Conservation (phyloP, 2,888 invertebrate species). For the Blastobasis lacticolella region DNA sequence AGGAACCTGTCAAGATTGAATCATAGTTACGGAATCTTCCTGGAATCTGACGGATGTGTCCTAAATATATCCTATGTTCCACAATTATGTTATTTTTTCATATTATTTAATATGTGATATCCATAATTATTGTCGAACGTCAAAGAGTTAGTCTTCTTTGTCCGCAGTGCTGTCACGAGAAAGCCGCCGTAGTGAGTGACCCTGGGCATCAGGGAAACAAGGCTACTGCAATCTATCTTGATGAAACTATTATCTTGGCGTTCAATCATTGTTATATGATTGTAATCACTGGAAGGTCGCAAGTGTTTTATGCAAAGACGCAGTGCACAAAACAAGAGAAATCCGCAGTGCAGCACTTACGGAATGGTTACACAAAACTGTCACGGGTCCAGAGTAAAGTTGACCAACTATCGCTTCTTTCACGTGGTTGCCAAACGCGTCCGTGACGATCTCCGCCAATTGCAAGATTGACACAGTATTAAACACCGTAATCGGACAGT, state of each 20-base stretch:
- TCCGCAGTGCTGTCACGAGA: too few relatives aligned
- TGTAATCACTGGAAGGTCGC: neutral
- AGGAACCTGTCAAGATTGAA: too few relatives aligned
- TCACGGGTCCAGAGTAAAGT: constrained; percentile 4
- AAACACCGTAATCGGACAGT: neutral
- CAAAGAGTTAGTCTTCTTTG: too few relatives aligned
- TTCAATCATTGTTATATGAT: neutral
- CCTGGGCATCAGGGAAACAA: neutral
- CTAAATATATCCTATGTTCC: too few relatives aligned
- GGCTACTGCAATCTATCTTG: neutral
- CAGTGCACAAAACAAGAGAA: neutral
- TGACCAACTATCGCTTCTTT: constrained; percentile 6
- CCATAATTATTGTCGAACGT: too few relatives aligned
- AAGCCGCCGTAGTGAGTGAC: neutral
- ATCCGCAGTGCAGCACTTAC: constrained; percentile 3
- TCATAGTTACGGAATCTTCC: too few relatives aligned
- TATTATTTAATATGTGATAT: too few relatives aligned
- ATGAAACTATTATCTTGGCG: too few relatives aligned
- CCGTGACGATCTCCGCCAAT: constrained; percentile 11
- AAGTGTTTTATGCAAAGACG: neutral
- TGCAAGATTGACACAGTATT: constrained; percentile 3
- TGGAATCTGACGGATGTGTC: too few relatives aligned
- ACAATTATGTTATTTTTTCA: too few relatives aligned
- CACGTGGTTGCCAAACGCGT: constrained; percentile 12
- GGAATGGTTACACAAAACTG: constrained; percentile 12